Conservation (phyloP, 2,888 invertebrate species). For the Nymphalis urticae region DNA sequence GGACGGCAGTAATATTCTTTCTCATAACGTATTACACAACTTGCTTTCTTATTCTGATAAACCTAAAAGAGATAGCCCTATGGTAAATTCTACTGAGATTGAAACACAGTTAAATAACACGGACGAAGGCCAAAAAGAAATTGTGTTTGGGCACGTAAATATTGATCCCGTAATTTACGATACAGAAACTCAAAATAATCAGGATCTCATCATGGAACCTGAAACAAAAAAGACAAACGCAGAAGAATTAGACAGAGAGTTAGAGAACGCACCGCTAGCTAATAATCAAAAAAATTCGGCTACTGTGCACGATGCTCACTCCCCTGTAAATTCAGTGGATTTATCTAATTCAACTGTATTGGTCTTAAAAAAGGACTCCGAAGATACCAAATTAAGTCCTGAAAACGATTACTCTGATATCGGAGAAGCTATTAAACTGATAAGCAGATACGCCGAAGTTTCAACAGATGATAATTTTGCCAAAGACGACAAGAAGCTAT, state of each 20-base stretch:
- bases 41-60: constrained; percentile 63
- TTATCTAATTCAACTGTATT: constrained; percentile 43
- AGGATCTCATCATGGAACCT: constrained; percentile 36
- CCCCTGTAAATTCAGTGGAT: constrained; percentile 36
- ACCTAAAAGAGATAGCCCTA: constrained; percentile 73
- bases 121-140: constrained; percentile 73
- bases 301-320: constrained; percentile 32
- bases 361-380: constrained; percentile 56
- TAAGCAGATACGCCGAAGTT: constrained; percentile 76
- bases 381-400: constrained; percentile 69
- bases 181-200: constrained; percentile 50
- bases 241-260: constrained; percentile 20
- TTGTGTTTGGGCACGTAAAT: constrained; percentile 72
- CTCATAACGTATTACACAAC: constrained; percentile 62
- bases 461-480: constrained; percentile 75
- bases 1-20: constrained; percentile 49
- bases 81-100: constrained; percentile 54
- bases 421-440: constrained; percentile 76
- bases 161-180: constrained; percentile 67
- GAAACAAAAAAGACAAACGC: constrained; percentile 39
- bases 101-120: constrained; percentile 46
- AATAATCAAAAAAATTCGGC: constrained; percentile 20
- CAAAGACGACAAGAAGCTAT: constrained; percentile 64
- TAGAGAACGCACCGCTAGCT: constrained; percentile 22
- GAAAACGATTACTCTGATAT: constrained; percentile 76